Percentiles rank a stretch among this genome's conserved stretches.
These are phyloP conservation scores for Falco novaeseelandiae DNA, from an alignment of 2,797 vertebrate genomes.

Conservation along the genomic window DNA sequence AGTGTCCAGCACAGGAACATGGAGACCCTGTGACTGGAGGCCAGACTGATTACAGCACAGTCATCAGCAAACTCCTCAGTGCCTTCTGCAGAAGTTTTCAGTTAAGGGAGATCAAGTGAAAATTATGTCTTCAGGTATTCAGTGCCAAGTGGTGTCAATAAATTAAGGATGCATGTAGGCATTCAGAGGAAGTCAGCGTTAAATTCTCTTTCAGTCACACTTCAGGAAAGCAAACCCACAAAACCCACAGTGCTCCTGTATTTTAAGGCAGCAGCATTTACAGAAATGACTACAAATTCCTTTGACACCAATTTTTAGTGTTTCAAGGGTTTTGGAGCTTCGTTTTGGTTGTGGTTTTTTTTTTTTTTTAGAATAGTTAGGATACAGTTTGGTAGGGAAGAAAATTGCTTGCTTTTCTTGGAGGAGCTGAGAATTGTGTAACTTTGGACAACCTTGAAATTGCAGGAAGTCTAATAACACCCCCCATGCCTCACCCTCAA, in stretches of 20 bases:
- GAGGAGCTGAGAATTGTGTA: neutral
- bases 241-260: neutral
- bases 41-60: fast-evolving
- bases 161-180: neutral
- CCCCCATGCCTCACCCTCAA: neutral
- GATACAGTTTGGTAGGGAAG: neutral
- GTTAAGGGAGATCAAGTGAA: neutral
- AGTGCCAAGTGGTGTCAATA: neutral
- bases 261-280: neutral
- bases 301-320: neutral
- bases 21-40: fast-evolving
- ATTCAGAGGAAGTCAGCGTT: neutral
- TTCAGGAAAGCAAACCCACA: neutral
- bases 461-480: neutral
- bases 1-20: fast-evolving
- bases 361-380: neutral
- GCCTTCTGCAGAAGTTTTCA: neutral
- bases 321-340: neutral
- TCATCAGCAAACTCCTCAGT: neutral
- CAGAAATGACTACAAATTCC: fast-evolving
- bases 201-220: neutral
- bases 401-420: neutral
- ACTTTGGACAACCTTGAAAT: neutral
- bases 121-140: neutral
- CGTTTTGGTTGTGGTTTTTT: neutral